Base-by-base conservation (phyloP, 2,797 vertebrate species). In the Sciurus carolinensis region DNA sequence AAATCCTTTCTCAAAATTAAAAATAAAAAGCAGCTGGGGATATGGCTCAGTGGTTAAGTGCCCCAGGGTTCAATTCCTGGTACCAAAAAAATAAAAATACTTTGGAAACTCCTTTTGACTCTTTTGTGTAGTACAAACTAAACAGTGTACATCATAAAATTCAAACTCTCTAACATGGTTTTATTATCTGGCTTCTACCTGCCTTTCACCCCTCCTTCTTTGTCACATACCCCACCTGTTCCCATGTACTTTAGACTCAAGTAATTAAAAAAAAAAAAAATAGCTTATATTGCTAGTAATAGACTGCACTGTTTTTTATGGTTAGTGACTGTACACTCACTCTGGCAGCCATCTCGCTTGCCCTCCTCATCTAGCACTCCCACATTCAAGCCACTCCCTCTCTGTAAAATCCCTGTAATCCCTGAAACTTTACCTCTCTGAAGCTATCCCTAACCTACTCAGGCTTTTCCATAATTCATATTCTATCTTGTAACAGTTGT, bases 241-340 rank as follows among this genome's bases (percentile, higher is more conserved):
- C 5, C 66, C 18, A 9, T 95, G 75, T 20, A 76, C 66, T 87
- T 95, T 75, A 89, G 66, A 91, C 44, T 89, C 84, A 59, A 28
- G 44, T 75, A 91, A 90, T 94, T 54, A 92, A 73, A 90, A 67
- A 94, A 73, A 90, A 67, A 94, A 28, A 93, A 84, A 81, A 77
- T 17, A 84, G 67, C n/a, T 90, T 90, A 1, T 52, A 28, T 42
- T 85, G 44, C 86, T 88, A 47, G 79, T 54, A 72, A 80, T 33
- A 44, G n/a, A 42, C 71, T 18, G 10, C 4, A 1, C 92, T 62
- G 52, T 96, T 94, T 95, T 94, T 92, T 80, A 33, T 90, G 42
- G 52, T 44, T 81, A 54, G 14, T 95, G 75, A 84, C 87, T 76
- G 52, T 28, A 57, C 10, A 24, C 11, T 24, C 33, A 36, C 7